A percentile compares a stretch with the other conserved stretches of the same genome.
phyloP scores from a whole-genome alignment of 2,797 vertebrate species.

The Natrix natrix region DNA sequence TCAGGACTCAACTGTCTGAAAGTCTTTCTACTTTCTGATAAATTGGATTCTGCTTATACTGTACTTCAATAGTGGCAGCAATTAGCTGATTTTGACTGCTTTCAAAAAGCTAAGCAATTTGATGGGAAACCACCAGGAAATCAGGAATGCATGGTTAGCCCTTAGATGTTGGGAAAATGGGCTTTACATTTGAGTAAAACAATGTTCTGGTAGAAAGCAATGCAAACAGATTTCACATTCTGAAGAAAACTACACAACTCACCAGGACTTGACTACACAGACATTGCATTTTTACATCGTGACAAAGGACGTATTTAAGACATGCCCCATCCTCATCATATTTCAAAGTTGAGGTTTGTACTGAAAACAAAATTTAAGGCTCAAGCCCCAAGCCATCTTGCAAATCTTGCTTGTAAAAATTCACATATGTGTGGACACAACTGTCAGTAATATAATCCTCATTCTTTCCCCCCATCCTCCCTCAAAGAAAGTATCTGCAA shows the following conservation, averaged over 20 bases:
- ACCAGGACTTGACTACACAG: not conserved
- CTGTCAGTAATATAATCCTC: conserved; percentile 14
- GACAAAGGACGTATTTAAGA: not conserved
- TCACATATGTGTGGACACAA: not conserved
- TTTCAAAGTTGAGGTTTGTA: not conserved
- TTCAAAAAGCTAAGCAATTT: not conserved
- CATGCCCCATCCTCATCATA: not conserved
- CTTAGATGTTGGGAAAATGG: not conserved
- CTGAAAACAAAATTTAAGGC: not conserved
- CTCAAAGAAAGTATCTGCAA: not conserved
- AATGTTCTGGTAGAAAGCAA: not conserved
- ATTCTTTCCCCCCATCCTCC: conserved; percentile 16
- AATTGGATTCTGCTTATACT: not conserved
- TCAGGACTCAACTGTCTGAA: not conserved
- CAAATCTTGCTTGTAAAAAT: not conserved
- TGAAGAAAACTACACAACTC: not conserved
- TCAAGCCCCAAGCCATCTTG: not conserved
- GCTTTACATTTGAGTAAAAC: not conserved
- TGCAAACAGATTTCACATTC: not conserved
- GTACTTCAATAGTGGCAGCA: not conserved
- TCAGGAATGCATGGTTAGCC: not conserved
- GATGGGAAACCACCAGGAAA: not conserved
- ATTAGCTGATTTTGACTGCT: not conserved
- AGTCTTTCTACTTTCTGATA: not conserved
- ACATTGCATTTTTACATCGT: not conserved